Base-by-base conservation (phyloP, 2,888 invertebrate genomes). In the Phania funesta region DNA sequence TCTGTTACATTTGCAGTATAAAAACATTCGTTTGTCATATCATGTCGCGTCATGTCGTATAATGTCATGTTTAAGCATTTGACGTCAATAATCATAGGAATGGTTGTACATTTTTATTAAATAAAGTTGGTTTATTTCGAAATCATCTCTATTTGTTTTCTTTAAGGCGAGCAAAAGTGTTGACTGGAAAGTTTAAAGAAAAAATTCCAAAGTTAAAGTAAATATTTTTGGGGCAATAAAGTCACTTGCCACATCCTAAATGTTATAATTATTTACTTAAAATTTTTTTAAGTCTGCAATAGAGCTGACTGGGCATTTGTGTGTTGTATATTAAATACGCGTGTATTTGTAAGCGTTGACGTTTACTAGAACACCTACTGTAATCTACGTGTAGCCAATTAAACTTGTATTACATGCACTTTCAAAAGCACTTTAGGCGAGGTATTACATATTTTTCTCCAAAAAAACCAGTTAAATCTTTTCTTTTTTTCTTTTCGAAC, bases 341-440 rank as follows among this genome's bases (percentile, higher is more conserved):
- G n/a, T n/a, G n/a, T n/a, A n/a, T n/a, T n/a, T n/a, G n/a, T 11
- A 1, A 4, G 13, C 35, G n/a, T 13, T 26, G 48, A 16, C 24
- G 8, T 67, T 48, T 46, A 29, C 24, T 35, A 46, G 54, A 70
- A 77, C 70, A 56, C 62, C 77, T 78, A 78, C 64, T 65, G 38
- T 41, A 71, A 64, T 64, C 29, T 50, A 29, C 18, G 0, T 18
- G 54, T 18, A 9, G 38, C 41, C n/a, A 48, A 65, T 54, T 24
- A 11, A 58, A 64, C 29, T n/a, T 46, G 18, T 22, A 29, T 68
- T 52, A 20, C 32, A 44, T 68, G 41, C 52, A 70, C 20, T 70
- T 62, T 54, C n/a, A 16, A 46, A 54, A 77, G 18, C 68, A 46
- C 35, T 62, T 62, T 35, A 41, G 41, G 9, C 18, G 22, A 54